These are phyloP conservation scores for Charanyca ferruginea DNA, from an alignment of 2,888 invertebrate species.

Conservation along the genomic window DNA sequence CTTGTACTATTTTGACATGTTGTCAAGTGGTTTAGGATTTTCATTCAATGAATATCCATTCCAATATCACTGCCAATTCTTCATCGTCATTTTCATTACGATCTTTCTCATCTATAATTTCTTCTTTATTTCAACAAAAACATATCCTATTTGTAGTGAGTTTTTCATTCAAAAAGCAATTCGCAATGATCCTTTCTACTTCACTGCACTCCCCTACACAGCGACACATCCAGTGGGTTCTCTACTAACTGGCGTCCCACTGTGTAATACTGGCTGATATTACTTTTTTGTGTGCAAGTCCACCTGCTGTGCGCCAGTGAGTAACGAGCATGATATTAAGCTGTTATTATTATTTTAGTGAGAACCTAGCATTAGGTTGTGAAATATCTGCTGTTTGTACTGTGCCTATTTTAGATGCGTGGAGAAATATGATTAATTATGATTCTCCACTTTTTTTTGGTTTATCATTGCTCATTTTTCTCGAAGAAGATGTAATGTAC, in stretches of 20 bases:
- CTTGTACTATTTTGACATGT: background rate
- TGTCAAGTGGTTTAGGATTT: background rate
- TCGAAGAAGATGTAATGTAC: background rate
- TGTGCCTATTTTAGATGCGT: background rate
- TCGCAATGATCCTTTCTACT: conserved; percentile 28
- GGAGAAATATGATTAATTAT: too few species aligned
- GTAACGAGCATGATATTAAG: conserved; percentile 72
- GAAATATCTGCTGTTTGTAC: conserved; percentile 43
- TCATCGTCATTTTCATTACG: background rate
- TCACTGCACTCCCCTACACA: conserved; percentile 25
- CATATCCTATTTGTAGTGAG: background rate
- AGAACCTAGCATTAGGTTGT: conserved; percentile 39
- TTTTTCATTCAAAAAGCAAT: conserved; percentile 29
- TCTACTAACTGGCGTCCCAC: conserved; percentile 66
- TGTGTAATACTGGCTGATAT: conserved; percentile 63
- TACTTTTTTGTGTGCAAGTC: conserved; percentile 61
- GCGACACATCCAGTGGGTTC: conserved; percentile 45
- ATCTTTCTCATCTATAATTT: background rate
- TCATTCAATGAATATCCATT: background rate
- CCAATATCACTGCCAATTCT: background rate
- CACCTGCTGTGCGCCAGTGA: conserved; percentile 80
- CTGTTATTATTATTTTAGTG: conserved; percentile 59
- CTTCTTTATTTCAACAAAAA: background rate
- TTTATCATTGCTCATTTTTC: too few species aligned
- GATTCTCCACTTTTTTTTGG: too few species aligned